Evolutionary conservation across 2,113 vertebrate genomes (phyloP), one percentile per base, ranked within the genome.

Genomic region (Piliocolobus tephrosceles): DNA sequence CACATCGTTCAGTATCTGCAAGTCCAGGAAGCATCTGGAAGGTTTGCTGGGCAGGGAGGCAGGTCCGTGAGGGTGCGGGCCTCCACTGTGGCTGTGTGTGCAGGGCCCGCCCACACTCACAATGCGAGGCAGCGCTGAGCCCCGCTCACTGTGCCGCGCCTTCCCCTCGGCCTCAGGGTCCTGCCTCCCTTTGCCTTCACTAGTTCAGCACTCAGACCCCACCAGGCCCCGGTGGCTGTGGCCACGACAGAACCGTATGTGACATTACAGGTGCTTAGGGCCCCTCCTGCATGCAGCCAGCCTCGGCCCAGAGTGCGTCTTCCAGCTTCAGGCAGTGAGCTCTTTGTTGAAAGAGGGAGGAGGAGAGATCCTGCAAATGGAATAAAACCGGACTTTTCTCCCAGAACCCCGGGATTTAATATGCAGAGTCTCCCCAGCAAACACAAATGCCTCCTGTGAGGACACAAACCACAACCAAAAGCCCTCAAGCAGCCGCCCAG

Each of bases 171-270:
- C 25, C 58, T 27, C 58, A 27, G 58, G 58, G 10, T 27, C 58
- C 58, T 27, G 58, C 25, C 11, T 61, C 61, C 27, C 61, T 64
- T 30, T 64, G 61, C 27, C 12, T 5, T 13, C 61, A 20, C 61
- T 30, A 30, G 61, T 6, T 64, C 61, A 64, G 61, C 11, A 30
- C 27, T 64, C 61, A 64, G 61, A 64, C 27, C 61, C 61, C 61
- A 13, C 61, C 2, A 0, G 61, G 27, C 61, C 27, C 5, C 0
- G 2, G 25, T 0, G 11, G 58, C 58, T 2, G 2, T 20, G 27
- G 58, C 25, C 58, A 64, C 25, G 2, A 64, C 58, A 64, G 58
- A 27, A 30, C 61, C 52, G 6, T 55, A 7, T 55, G 18, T 55
- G 61, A 64, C 27, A 12, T 64, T 27, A 13, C 27, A 13, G 27